These are phyloP conservation scores for Tadarida brasiliensis DNA, from an alignment of 2,797 vertebrate species.

Conservation along the genomic window DNA sequence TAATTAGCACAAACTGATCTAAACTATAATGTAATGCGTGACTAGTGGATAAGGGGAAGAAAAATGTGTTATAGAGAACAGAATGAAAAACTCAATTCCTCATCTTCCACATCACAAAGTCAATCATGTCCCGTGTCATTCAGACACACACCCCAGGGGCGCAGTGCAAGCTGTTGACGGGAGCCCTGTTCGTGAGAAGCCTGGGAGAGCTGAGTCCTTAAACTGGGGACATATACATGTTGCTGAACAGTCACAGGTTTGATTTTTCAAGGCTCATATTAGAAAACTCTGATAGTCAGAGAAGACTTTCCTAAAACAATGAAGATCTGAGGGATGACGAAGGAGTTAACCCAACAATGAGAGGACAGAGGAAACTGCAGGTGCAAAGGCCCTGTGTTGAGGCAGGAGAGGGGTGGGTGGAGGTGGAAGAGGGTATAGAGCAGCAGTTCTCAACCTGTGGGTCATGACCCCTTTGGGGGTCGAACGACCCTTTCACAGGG, in stretches of 20 bases:
- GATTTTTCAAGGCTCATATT: background rate
- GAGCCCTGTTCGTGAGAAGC: background rate
- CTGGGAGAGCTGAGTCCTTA: background rate
- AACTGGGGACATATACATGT: background rate
- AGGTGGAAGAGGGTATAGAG: no score
- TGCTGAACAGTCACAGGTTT: background rate
- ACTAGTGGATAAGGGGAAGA: no score
- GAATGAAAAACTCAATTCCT: background rate
- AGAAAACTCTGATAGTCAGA: background rate
- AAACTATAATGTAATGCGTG: no score
- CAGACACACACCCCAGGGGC: background rate
- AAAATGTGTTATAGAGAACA: background rate
- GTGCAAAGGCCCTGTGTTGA: background rate
- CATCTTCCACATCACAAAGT: background rate
- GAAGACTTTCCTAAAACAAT: background rate
- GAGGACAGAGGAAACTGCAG: background rate
- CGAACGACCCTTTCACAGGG: no score
- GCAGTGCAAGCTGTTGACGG: background rate
- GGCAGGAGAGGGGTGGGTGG: no score
- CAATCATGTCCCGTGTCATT: background rate
- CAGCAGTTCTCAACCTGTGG: no score
- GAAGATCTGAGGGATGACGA: background rate
- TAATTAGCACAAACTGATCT: no score
- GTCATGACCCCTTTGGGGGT: no score
- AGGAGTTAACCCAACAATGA: background rate